Conservation (phyloP, 1,140 invertebrate species). For the Carcinoscorpius rotundicauda region DNA sequence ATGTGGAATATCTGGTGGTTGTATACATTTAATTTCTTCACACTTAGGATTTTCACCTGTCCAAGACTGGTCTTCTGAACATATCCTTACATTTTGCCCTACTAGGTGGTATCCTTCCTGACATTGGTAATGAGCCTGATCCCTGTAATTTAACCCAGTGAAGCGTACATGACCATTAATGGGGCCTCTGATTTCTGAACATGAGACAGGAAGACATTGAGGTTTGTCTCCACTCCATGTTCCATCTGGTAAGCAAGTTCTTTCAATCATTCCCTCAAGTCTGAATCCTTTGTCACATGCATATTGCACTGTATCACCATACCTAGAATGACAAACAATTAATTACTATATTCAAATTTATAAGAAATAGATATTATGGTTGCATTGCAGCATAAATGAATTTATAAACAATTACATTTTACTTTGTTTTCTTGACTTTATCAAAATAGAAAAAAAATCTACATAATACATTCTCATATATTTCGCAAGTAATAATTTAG, state of each 20-base stretch:
- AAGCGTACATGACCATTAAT: not conserved
- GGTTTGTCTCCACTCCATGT: constrained; percentile 53
- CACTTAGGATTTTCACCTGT: constrained; percentile 27
- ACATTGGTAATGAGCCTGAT: constrained; percentile 30
- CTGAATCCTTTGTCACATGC: constrained; percentile 70
- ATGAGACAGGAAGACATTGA: constrained; percentile 15
- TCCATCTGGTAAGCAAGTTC: constrained; percentile 49
- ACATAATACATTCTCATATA: too few species aligned
- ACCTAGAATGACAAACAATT: constrained; percentile 10
- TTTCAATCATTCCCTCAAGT: constrained; percentile 37
- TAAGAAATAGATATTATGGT: too few species aligned
- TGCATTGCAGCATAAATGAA: too few species aligned
- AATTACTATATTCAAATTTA: not conserved
- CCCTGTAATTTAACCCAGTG: constrained; percentile 9
- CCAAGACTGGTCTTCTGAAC: constrained; percentile 34
- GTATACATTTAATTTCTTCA: constrained; percentile 2
- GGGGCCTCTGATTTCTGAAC: not conserved
- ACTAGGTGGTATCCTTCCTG: constrained; percentile 31
- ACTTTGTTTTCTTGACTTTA: too few species aligned
- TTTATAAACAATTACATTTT: too few species aligned
- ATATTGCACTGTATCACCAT: constrained; percentile 54
- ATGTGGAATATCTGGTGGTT: not conserved
- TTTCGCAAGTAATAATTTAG: too few species aligned
- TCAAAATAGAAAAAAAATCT: too few species aligned
- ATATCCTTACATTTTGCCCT: constrained; percentile 29